Base-by-base conservation (phyloP, 1,140 invertebrate genomes). In the Trichonephila clavata region DNA sequence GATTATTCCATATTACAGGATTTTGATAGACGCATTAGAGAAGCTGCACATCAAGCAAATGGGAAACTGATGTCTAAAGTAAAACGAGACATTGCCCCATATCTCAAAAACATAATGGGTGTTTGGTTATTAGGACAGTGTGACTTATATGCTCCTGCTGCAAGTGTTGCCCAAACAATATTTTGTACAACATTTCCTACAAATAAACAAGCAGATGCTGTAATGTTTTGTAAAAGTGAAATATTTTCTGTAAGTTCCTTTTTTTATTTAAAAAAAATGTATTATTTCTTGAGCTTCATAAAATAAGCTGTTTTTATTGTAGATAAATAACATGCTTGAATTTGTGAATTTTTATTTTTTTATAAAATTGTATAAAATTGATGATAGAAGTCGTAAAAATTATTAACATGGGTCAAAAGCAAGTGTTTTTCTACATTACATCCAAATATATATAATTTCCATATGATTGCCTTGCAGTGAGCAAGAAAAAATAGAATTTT, bases 71-170 rank as follows among this genome's bases (percentile, higher is more conserved):
- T 97, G 16, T 96, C 96, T 57, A 97, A 97, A 95, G 97, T 97
- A 63, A 97, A 97, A 57, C 96, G 97, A 88, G 97, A 97, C 95
- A 96, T 99, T 84, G 98, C 98, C 7, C 97, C 97, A 1, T 97
- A 97, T 95, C 96, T 99, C 0, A 98, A 98, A 95, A 96, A 97
- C 94, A 94, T 98, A 5, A 97, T 97, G 94, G 96, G 96, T 21
- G 94, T 97, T 27, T 98, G 98, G 97, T 97, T 98, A 94, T 96
- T 97, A 7, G 97, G 97, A 27, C 97, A 98, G 95, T 98, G 97
- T 96, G 98, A 99, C 95, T 97, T 97, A 13, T 98, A 98, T 96
- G 96, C 97, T 18, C 97, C 97, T 5, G 98, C 98, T 24, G 97
- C 98, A 8, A 97, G 96, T 94, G 97, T 97, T 94, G 98, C 98